Evolutionary conservation across 1,140 invertebrate genomes (phyloP).

Genomic region (Sipha flava): DNA sequence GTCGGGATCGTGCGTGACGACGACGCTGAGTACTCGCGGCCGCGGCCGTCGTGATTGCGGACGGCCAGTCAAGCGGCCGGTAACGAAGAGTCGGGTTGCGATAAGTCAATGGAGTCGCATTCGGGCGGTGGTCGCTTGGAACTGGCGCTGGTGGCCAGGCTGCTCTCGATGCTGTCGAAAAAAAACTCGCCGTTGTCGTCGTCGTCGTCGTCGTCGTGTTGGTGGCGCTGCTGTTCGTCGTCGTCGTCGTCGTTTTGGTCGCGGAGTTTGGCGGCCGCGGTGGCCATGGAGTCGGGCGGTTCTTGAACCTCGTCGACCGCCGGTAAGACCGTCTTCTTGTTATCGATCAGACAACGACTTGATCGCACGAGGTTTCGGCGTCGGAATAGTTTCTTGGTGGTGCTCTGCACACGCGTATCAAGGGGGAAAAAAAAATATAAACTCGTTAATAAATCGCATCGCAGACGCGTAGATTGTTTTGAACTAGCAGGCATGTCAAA

Average conservation of each 20-base stretch:
- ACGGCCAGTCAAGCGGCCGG: background rate
- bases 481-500: no score
- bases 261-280: background rate
- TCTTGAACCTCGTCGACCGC: conserved; percentile 21
- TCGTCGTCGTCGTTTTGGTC: no score
- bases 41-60: no score
- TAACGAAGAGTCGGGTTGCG: conserved; percentile 10
- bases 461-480: no score
- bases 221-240: background rate
- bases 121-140: background rate
- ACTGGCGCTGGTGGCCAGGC: conserved; percentile 13
- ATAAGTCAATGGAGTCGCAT: conserved; percentile 17
- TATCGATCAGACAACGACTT: background rate
- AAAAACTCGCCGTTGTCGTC: background rate
- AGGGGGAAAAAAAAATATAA: no score
- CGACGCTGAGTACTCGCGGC: no score
- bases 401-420: background rate
- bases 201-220: background rate
- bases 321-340: conserved; percentile 6
- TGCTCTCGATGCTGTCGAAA: conserved; percentile 27
- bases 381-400: conserved; percentile 1
- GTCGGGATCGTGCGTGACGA: no score
- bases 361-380: conserved; percentile 1
- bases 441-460: no score
- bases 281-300: background rate